Conservation (phyloP, 2,888 invertebrate species). For the Hypsopygia costalis region DNA sequence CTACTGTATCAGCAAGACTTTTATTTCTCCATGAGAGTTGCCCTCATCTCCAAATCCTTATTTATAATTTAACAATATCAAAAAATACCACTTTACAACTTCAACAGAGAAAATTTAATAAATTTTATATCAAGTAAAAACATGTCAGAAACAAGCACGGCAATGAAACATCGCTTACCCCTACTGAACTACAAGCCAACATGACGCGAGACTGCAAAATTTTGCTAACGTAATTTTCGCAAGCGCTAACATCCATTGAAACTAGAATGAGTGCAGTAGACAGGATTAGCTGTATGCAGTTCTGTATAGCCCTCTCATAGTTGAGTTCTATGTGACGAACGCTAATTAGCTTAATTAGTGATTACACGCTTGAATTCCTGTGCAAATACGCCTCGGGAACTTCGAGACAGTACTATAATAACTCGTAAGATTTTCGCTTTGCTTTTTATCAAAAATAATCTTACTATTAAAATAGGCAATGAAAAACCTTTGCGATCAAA, state of each 20-base stretch:
- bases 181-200: slow-evolving; percentile 1
- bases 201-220: slow-evolving; percentile 4
- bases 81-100: too few species aligned
- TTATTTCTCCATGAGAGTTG: too few species aligned
- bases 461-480: neutral
- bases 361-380: slow-evolving; percentile 9
- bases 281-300: neutral
- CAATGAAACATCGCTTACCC: slow-evolving; percentile 8
- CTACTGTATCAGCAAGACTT: too few species aligned
- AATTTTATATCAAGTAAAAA: slow-evolving; percentile 5
- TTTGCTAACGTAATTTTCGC: slow-evolving; percentile 5
- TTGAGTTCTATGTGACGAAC: neutral
- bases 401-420: neutral
- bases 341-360: slow-evolving; percentile 15
- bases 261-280: neutral
- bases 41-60: too few species aligned
- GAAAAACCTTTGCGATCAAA: too few species aligned
- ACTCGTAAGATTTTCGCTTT: neutral
- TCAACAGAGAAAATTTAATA: slow-evolving; percentile 7
- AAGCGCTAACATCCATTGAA: neutral
- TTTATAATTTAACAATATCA: too few species aligned
- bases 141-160: slow-evolving; percentile 8
- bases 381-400: neutral
- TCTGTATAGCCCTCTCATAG: neutral
- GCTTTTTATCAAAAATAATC: neutral